Conservation (phyloP, 2,797 vertebrate species). For the Chelon auratus region DNA sequence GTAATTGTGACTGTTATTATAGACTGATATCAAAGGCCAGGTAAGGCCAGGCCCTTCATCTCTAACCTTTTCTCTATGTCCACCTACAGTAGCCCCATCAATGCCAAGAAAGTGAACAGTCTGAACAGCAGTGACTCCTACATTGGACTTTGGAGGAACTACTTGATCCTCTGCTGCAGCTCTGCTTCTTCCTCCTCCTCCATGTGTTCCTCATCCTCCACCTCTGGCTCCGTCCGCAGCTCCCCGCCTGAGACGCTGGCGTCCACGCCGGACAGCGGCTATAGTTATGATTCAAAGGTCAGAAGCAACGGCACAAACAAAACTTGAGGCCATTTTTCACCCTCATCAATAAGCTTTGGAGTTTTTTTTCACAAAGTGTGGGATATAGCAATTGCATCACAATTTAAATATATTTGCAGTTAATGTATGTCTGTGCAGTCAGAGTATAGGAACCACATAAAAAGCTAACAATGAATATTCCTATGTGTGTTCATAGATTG, state of each 20-base stretch:
- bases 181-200: conserved; percentile 89
- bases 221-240: conserved; percentile 94
- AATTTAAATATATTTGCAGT: background rate
- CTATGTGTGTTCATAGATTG: conserved; percentile 84
- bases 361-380: conserved; percentile 1
- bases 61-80: conserved; percentile 18
- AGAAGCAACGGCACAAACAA: conserved; percentile 38
- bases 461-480: background rate
- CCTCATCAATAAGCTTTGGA: background rate
- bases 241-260: conserved; percentile 99
- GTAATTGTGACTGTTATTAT: background rate
- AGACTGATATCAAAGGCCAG: background rate
- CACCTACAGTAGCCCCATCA: conserved; percentile 92
- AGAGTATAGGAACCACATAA: background rate
- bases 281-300: conserved; percentile 97
- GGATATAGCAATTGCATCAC: background rate
- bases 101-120: conserved; percentile 97
- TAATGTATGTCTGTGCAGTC: conserved; percentile 11
- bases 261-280: conserved; percentile 98
- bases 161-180: conserved; percentile 98
- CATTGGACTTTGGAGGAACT: conserved; percentile 98
- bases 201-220: conserved; percentile 85
- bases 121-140: conserved; percentile 95
- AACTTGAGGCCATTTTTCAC: background rate
- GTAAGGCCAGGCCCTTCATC: background rate